Conservation (phyloP, 2,113 vertebrate species). For the Thamnophis sirtalis region DNA sequence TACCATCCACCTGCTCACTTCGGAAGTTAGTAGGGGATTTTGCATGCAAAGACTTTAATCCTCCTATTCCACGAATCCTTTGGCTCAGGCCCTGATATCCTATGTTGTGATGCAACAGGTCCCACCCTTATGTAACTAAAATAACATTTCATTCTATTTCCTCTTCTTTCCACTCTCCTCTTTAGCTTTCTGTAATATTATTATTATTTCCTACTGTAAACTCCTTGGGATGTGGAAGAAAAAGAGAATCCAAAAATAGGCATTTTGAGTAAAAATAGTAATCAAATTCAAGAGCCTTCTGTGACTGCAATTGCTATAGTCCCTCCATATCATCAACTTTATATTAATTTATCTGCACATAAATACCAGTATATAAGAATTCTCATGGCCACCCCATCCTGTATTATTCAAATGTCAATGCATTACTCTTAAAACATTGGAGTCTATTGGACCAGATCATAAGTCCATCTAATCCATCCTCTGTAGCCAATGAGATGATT, state of each 20-base stretch:
- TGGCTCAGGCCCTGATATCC: neutral
- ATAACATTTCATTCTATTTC: neutral
- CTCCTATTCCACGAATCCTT: neutral
- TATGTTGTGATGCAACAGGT: neutral
- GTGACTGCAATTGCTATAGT: neutral
- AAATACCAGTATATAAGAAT: neutral
- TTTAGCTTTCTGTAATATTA: neutral
- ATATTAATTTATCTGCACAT: neutral
- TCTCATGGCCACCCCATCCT: neutral
- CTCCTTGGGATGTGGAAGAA: neutral
- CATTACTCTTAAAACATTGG: neutral
- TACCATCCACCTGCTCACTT: conserved; percentile 2
- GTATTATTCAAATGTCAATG: neutral
- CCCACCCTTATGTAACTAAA: neutral
- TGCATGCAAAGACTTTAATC: neutral
- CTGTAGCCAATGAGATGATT: neutral
- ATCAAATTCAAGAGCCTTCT: neutral
- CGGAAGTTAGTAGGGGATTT: neutral
- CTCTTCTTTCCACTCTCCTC: neutral
- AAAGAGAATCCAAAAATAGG: neutral
- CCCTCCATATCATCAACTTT: neutral
- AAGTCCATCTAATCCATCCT: neutral
- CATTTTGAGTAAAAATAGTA: neutral
- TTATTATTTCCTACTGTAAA: neutral
- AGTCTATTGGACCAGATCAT: neutral